Base-by-base conservation (phyloP, 2,888 invertebrate genomes). In the Agonopterix alstromeriana region DNA sequence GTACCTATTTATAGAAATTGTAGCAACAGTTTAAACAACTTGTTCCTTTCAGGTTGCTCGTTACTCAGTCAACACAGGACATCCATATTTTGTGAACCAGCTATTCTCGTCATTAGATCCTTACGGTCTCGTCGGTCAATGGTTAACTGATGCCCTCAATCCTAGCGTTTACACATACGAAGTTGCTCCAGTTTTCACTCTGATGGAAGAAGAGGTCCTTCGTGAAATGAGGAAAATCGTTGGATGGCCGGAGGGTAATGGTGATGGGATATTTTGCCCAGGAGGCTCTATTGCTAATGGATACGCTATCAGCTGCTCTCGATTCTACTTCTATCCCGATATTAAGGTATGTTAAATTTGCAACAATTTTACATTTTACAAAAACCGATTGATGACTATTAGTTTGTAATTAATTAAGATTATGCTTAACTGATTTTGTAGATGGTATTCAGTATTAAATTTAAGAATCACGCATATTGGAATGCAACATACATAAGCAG, bases 261-360 rank as follows among this genome's bases (percentile, higher is more conserved):
- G 96, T 0, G 96, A 96, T 70, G 96, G 97, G 0, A 94, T 97
- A 50, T 97, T 97, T 75, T 95, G 94, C 67, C 97, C 97, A 0
- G 97, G 97, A 38, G 97, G 97, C 0, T 97, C 97, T 0, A 93
- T 97, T 64, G 93, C 96, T 4, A 97, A 97, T 72, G 96, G 96
- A 47, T 96, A 97, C 65, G 97, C 95, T n/a, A 95, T 97, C 50
- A 96, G 95, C 67, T 92, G 96, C 63, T 96, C 97, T 1, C 89
- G 97, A 48, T 93, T 92, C 69, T 85, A 91, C 69, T 91, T 88
- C 60, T 90, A 91, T 65, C 95, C 96, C 0, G 92, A 94, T 57
- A 89, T 93, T 50, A 96, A 96, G 92, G 94, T 94, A 61, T 80
- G 82, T 64, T 10, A 2, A 17, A 17, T 17, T 17, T 17, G 2